Conservation (phyloP, 2,888 invertebrate species). For the Morpho achilles region DNA sequence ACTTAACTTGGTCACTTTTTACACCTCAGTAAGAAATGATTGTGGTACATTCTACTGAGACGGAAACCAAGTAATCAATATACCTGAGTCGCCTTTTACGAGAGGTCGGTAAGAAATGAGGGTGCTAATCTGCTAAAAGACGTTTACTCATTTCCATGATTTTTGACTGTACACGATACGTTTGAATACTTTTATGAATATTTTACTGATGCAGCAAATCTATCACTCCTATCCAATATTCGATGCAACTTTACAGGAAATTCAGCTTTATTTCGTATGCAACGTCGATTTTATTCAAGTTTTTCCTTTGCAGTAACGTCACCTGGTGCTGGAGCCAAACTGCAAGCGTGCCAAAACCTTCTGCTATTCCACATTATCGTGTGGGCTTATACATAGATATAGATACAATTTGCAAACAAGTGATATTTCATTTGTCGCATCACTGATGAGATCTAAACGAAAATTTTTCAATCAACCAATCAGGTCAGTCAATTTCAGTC, state of each 20-base stretch:
- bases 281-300: constrained; percentile 24
- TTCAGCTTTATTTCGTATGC: constrained; percentile 21
- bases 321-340: constrained; percentile 61
- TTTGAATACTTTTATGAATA: constrained; percentile 7
- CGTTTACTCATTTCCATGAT: too few relatives aligned
- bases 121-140: too few relatives aligned
- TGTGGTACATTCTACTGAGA: too few relatives aligned
- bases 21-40: too few relatives aligned
- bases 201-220: constrained; percentile 13
- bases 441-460: constrained; percentile 2
- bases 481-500: background rate
- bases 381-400: constrained; percentile 61
- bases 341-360: constrained; percentile 61
- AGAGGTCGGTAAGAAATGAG: too few relatives aligned
- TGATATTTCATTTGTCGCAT: constrained; percentile 13
- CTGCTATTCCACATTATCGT: constrained; percentile 54
- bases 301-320: constrained; percentile 58
- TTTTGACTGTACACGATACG: background rate
- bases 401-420: constrained; percentile 21
- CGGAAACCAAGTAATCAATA: too few relatives aligned
- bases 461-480: constrained; percentile 6
- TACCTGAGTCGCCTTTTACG: too few relatives aligned
- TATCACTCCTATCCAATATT: constrained; percentile 14
- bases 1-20: too few relatives aligned
- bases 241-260: constrained; percentile 19